Base-by-base conservation (phyloP, 2,888 invertebrate species). In the Scaeva pyrastri region DNA sequence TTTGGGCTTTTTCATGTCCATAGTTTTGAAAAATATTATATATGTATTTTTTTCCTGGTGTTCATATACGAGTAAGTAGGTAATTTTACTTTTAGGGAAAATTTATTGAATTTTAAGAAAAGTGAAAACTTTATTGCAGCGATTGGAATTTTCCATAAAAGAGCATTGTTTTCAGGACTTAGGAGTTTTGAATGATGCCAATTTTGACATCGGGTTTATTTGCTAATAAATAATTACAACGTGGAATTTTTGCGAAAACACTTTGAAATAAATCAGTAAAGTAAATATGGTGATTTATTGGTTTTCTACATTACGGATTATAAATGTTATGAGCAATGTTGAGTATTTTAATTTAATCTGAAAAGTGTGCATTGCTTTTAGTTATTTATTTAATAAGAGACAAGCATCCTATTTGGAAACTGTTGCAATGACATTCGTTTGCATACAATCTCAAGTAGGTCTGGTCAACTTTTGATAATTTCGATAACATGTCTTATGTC, bases 31-130 rank as follows among this genome's bases (percentile, higher is more conserved):
- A 58, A 16, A 39, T 21, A 12, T 58, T 58, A 23, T 55, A 14
- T 55, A n/a, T n/a, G n/a, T n/a, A n/a, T 26, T 19, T 39, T 58
- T 16, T 58, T 58, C 5, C 11, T 11, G 12, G 0, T 36, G 50
- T n/a, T n/a, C n/a, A n/a, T n/a, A n/a, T n/a, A n/a, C n/a, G n/a
- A n/a, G n/a, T n/a, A n/a, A n/a, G n/a, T n/a, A n/a, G n/a, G n/a
- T n/a, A n/a, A n/a, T n/a, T n/a, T n/a, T n/a, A n/a, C 23, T 16
- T 68, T 50, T 68, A n/a, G 11, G 21, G 68, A 52, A 76, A 85
- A 85, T 85, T 81, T 81, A 85, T 85, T 45, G 68, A 81, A 62
- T 76, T 72, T 31, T 5, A 31, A 55, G 73, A 76, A 84, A 43
- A 23, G 48, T 39, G 74, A 75, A 78, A 74, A 58, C 56, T 21